phyloP scores from a whole-genome alignment of 1,140 invertebrate genomes.

The Magallana gigas region DNA sequence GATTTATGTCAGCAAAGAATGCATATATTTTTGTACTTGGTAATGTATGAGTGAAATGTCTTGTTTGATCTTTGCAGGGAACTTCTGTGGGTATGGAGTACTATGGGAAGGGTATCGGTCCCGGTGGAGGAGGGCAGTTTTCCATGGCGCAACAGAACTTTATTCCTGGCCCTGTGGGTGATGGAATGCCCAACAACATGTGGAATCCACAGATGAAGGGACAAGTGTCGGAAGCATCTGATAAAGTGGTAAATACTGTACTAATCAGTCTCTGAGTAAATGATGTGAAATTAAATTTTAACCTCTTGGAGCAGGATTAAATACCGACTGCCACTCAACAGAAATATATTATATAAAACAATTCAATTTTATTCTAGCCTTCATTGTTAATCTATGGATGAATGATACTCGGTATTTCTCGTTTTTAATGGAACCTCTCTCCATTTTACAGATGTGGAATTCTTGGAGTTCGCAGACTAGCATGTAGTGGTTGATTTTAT shows the following conservation, averaged over 20 bases:
- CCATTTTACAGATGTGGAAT: slow-evolving; percentile 60
- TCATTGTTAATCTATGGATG: no score
- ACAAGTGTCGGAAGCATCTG: slow-evolving; percentile 55
- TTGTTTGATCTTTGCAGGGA: slow-evolving; percentile 14
- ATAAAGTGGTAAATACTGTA: slow-evolving; percentile 57
- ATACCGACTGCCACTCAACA: not conserved
- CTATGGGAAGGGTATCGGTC: slow-evolving; percentile 45
- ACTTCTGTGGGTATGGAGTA: slow-evolving; percentile 41
- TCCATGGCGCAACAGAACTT: slow-evolving; percentile 44
- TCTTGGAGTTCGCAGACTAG: slow-evolving; percentile 60
- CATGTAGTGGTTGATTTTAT: slow-evolving; percentile 57
- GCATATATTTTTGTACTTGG: not conserved
- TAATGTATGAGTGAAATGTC: not conserved
- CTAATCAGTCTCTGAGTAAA: no score
- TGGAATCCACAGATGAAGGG: slow-evolving; percentile 59
- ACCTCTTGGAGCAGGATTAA: not conserved
- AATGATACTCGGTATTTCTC: no score
- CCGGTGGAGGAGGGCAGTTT: slow-evolving; percentile 22
- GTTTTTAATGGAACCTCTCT: not conserved
- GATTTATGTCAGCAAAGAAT: not conserved
- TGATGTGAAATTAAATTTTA: not conserved
- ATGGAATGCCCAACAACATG: slow-evolving; percentile 50
- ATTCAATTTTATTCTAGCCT: no score
- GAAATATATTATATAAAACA: not conserved
- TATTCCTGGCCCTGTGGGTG: slow-evolving; percentile 57